Percentiles rank a stretch among this genome's conserved stretches.
Conservation (phyloP, 2,113 vertebrate species). For the Sylvietta virens region DNA sequence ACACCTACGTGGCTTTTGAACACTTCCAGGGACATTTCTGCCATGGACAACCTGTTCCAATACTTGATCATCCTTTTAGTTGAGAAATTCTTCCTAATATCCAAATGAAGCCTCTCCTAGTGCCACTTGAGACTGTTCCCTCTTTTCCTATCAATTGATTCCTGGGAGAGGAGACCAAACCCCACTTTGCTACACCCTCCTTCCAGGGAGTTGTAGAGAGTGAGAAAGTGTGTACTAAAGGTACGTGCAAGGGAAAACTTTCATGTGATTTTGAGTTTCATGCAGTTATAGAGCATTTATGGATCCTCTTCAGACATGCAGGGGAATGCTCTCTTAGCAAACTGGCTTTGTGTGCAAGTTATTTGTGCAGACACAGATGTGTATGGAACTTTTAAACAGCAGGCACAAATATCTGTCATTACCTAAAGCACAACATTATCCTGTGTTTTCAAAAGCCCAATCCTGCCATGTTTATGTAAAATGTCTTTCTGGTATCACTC, state of each 20-base stretch:
- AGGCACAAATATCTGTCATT: neutral
- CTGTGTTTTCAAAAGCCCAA: neutral
- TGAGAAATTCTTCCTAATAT: neutral
- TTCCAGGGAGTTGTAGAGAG: neutral
- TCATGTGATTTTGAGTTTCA: neutral
- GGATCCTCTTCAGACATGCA: neutral
- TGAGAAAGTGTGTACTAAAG: neutral
- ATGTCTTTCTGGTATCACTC: neutral
- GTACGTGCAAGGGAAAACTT: neutral
- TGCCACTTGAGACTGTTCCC: neutral
- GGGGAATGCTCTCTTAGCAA: neutral
- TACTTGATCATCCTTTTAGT: neutral
- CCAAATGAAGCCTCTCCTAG: neutral
- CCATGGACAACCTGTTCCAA: neutral
- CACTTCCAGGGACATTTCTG: neutral
- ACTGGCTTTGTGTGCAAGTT: neutral
- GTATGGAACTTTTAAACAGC: neutral
- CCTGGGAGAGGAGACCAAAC: neutral
- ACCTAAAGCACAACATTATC: neutral
- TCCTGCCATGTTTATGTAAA: neutral
- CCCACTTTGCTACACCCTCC: neutral
- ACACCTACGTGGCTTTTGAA: fast-evolving
- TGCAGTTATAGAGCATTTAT: neutral
- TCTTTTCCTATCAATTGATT: neutral
- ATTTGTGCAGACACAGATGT: neutral